Percentiles rank a stretch among this genome's conserved stretches.
phyloP scores from a whole-genome alignment of 2,888 invertebrate genomes.

The Lasioglossum vierecki region DNA sequence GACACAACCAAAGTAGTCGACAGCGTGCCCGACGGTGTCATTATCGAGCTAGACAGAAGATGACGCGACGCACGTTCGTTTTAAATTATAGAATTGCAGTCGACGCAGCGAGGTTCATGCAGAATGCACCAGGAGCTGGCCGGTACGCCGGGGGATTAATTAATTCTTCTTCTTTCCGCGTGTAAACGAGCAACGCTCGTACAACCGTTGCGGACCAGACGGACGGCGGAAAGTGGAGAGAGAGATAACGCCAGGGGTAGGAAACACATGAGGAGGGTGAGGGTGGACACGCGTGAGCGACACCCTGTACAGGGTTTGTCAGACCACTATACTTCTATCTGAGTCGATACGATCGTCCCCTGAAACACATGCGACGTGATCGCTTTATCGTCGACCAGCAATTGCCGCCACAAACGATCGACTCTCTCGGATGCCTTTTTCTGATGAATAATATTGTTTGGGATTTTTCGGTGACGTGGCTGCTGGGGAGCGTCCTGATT shows the following conservation, averaged over 20 bases:
- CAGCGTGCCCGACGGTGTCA: not conserved
- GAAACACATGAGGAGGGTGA: not conserved
- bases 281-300: constrained; percentile 5
- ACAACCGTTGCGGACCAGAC: constrained; percentile 28
- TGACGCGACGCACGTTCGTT: constrained; percentile 29
- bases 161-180: constrained; percentile 52
- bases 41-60: constrained; percentile 35
- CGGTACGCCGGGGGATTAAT: constrained; percentile 55
- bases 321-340: constrained; percentile 21
- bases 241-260: constrained; percentile 23
- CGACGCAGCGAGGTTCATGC: constrained; percentile 46
- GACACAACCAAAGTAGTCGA: not conserved
- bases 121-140: constrained; percentile 53
- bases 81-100: constrained; percentile 45
- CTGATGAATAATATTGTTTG: constrained; percentile 29
- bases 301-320: constrained; percentile 15
- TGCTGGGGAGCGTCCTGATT: constrained; percentile 17
- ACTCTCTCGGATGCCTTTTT: constrained; percentile 20
- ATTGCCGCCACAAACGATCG: constrained; percentile 19
- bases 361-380: constrained; percentile 28
- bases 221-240: constrained; percentile 23
- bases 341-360: constrained; percentile 42
- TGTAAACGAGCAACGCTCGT: constrained; percentile 20
- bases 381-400: constrained; percentile 33
- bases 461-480: constrained; percentile 11